These are phyloP conservation scores for Myotis findleyi DNA, from an alignment of 2,797 vertebrate genomes.

Conservation along the genomic window DNA sequence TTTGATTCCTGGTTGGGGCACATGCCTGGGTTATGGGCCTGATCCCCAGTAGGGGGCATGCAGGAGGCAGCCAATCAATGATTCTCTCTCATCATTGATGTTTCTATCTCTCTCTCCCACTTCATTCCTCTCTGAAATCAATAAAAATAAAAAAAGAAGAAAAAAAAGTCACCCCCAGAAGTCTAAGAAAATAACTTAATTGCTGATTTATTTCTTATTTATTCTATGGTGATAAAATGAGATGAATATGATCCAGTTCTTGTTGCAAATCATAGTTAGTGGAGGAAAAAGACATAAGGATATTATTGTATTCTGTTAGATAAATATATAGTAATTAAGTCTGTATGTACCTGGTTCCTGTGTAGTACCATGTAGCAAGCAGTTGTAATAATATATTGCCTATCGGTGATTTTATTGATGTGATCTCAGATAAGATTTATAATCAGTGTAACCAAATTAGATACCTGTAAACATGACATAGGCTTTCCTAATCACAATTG, in stretches of 20 bases:
- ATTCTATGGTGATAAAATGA: conserved; percentile 3
- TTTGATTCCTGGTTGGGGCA: too few species aligned
- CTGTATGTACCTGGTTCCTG: neutral
- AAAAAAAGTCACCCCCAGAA: neutral
- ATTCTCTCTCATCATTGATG: neutral
- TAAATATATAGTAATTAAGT: neutral
- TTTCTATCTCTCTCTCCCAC: neutral
- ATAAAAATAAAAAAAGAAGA: neutral
- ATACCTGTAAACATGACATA: conserved; percentile 42
- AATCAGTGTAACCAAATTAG: neutral
- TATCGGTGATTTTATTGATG: conserved; percentile 50
- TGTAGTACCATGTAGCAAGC: neutral
- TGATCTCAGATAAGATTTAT: conserved; percentile 53
- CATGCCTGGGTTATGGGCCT: too few species aligned
- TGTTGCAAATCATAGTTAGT: neutral
- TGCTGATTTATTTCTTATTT: conserved; percentile 8
- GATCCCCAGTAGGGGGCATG: neutral
- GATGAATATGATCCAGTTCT: neutral
- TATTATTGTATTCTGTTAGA: conserved; percentile 1
- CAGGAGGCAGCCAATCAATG: neutral
- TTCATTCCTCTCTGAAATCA: too few species aligned
- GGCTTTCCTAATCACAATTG: conserved; percentile 26
- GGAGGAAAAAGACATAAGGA: conserved; percentile 26
- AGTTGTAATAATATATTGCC: conserved; percentile 35
- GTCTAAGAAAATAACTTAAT: conserved; percentile 28